Conservation (phyloP, 2,113 vertebrate genomes). For the Halcyon senegalensis region DNA sequence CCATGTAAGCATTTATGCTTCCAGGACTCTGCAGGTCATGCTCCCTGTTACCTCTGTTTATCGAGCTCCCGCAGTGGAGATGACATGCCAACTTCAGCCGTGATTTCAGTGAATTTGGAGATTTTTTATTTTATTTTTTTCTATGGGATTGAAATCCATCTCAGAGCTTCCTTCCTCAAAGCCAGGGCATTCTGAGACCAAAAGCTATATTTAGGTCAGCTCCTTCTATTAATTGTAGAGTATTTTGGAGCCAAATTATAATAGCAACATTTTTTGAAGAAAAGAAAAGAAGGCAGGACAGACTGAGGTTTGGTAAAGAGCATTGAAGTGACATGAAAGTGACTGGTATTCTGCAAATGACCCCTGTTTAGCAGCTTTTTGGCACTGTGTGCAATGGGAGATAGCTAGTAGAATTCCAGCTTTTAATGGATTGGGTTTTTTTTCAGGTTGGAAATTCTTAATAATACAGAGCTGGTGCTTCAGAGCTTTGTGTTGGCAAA, state of each 20-base stretch:
- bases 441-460: constrained; percentile 42
- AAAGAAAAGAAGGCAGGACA: background rate
- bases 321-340: constrained; percentile 44
- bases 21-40: background rate
- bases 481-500: constrained; percentile 35
- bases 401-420: constrained; percentile 34
- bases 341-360: constrained; percentile 31
- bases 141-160: background rate
- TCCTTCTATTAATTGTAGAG: background rate
- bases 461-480: constrained; percentile 38
- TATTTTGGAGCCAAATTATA: background rate
- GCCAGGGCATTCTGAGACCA: background rate
- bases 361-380: constrained; percentile 37
- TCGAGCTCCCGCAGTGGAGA: background rate
- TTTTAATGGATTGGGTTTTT: background rate
- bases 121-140: background rate
- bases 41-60: background rate
- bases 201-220: background rate
- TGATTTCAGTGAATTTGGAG: background rate
- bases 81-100: background rate
- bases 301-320: constrained; percentile 8
- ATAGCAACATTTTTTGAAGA: background rate
- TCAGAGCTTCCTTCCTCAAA: background rate
- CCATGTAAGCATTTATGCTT: background rate
- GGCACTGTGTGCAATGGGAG: background rate